phyloP scores from a whole-genome alignment of 1,140 invertebrate genomes.

The Aplysia californica region DNA sequence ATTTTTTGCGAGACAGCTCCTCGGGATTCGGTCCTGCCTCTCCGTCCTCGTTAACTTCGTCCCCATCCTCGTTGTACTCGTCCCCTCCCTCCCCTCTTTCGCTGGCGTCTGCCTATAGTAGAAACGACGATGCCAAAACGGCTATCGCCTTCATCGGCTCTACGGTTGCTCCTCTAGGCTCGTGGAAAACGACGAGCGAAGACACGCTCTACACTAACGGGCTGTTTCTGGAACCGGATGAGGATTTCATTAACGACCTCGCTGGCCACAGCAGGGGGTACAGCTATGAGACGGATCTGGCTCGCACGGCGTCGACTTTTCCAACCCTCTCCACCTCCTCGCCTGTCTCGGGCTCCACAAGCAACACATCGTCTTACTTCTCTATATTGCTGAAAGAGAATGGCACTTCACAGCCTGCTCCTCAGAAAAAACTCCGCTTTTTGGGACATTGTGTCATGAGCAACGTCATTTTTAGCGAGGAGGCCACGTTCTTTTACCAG shows the following conservation, averaged over 20 bases:
- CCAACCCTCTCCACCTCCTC: too few species aligned
- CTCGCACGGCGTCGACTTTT: neutral
- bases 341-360: neutral
- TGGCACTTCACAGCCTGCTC: neutral
- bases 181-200: neutral
- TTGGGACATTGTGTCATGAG: constrained; percentile 31
- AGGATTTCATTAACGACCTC: neutral
- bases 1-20: neutral
- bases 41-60: too few species aligned
- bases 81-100: neutral
- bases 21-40: neutral
- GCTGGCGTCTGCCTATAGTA: neutral
- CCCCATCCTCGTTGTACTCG: neutral
- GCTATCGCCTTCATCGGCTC: neutral
- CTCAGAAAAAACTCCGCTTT: too few species aligned
- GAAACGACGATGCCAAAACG: too few species aligned
- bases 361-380: neutral
- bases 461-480: constrained; percentile 33
- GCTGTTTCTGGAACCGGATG: neutral
- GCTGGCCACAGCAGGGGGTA: neutral
- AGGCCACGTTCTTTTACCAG: constrained; percentile 44
- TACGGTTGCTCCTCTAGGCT: neutral
- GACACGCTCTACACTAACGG: too few species aligned
- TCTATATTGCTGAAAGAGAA: neutral
- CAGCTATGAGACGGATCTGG: neutral